These are phyloP conservation scores for Lasioglossum marginatum DNA, from an alignment of 2,888 invertebrate genomes.

Conservation along the genomic window DNA sequence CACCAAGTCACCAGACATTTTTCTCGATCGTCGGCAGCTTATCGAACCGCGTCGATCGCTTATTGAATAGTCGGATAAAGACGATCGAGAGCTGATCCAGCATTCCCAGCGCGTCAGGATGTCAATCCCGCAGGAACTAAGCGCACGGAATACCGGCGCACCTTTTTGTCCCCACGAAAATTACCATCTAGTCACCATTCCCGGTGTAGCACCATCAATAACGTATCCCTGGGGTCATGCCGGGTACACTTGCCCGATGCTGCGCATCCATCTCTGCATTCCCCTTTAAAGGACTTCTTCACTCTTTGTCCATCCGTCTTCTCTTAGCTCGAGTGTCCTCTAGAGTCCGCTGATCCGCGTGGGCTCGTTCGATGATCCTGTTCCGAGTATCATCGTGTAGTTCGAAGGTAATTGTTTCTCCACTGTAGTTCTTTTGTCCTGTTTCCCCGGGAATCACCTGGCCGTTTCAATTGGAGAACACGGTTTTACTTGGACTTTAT, in stretches of 20 bases:
- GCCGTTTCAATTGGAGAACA: neutral
- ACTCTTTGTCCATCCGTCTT: conserved; percentile 43
- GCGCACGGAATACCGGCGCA: conserved; percentile 48
- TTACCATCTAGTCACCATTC: conserved; percentile 74
- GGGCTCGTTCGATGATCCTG: neutral
- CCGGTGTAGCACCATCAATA: conserved; percentile 67
- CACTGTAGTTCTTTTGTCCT: neutral
- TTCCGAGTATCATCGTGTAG: conserved; percentile 2
- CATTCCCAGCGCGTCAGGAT: conserved; percentile 64
- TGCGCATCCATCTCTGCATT: conserved; percentile 56
- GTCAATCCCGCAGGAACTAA: conserved; percentile 54
- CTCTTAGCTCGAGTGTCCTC: conserved; percentile 28
- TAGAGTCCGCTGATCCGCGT: conserved; percentile 5
- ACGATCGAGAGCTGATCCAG: conserved; percentile 48
- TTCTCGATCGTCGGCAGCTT: conserved; percentile 27
- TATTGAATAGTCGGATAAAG: conserved; percentile 8
- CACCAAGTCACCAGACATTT: neutral
- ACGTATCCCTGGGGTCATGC: conserved; percentile 36
- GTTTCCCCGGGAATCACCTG: neutral
- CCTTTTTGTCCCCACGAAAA: conserved; percentile 63
- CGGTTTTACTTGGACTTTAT: neutral
- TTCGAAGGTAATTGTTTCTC: neutral
- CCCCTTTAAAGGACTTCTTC: conserved; percentile 21
- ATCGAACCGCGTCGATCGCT: conserved; percentile 41
- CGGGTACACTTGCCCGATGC: conserved; percentile 28